Conservation (phyloP, 2,113 vertebrate species). For the Syngnathus typhle region DNA sequence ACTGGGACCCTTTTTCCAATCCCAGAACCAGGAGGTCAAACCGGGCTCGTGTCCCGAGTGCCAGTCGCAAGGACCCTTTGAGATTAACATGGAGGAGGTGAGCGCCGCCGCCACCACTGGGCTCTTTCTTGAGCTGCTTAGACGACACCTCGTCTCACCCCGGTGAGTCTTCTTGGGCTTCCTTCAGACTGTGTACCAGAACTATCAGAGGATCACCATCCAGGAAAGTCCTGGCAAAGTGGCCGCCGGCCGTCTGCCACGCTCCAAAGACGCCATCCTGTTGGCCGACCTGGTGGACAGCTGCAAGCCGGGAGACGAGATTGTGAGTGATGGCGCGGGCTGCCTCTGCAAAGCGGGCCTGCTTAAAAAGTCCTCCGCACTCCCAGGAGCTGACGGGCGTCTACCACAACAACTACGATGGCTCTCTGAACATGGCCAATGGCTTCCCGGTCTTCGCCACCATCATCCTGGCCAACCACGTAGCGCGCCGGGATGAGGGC, state of each 20-base stretch:
- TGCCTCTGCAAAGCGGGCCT: too few species aligned
- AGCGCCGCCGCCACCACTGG: constrained; percentile 13
- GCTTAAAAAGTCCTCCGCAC: not conserved
- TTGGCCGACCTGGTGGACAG: constrained; percentile 90
- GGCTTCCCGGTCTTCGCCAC: constrained; percentile 96
- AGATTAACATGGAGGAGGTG: constrained; percentile 99
- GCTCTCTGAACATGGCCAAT: constrained; percentile 89
- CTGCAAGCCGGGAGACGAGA: constrained; percentile 96
- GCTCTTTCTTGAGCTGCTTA: not conserved
- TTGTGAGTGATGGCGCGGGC: constrained; percentile 71
- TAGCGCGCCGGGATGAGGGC: constrained; percentile 82
- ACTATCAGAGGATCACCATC: constrained; percentile 96
- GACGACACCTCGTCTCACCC: not conserved
- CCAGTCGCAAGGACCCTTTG: constrained; percentile 90
- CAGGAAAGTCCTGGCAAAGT: constrained; percentile 96
- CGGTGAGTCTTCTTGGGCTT: not conserved
- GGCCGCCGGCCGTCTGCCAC: constrained; percentile 87
- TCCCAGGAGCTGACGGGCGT: constrained; percentile 93
- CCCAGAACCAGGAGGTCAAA: constrained; percentile 97
- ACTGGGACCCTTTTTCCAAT: constrained; percentile 92
- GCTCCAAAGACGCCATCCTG: constrained; percentile 94
- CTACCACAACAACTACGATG: constrained; percentile 98
- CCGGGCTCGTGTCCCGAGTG: constrained; percentile 95
- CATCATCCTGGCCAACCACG: constrained; percentile 92
- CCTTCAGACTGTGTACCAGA: constrained; percentile 90